Base-by-base conservation (phyloP, 2,888 invertebrate genomes). In the Emmelina monodactyla region DNA sequence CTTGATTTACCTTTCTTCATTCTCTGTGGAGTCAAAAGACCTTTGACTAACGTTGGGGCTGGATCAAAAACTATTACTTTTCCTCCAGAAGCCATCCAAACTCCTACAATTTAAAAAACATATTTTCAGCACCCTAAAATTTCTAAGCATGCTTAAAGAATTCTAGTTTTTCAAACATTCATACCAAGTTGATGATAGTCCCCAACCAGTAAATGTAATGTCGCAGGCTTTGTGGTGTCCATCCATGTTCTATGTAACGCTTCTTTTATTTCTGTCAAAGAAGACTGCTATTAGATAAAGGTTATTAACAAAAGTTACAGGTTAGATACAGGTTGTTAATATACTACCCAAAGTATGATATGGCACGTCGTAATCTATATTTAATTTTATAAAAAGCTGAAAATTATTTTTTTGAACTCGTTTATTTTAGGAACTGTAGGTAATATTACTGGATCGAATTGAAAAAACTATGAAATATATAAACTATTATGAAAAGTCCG, bases 161-260 rank as follows among this genome's bases (percentile, higher is more conserved):
- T n/a, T n/a, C n/a, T n/a, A n/a, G n/a, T n/a, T n/a, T n/a, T n/a
- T n/a, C n/a, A n/a, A n/a, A n/a, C n/a, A n/a, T n/a, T n/a, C n/a
- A n/a, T n/a, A n/a, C n/a, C n/a, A 13, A 79, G 43, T 51, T 71
- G 72, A 43, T 78, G 76, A 57, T 76, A 79, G 45, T 78, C 78
- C 0, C 78, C 75, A 13, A 65, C 54, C 25, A 79, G 54, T 0
- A 79, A 46, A 0, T 54, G 53, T 0, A 64, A 46, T 0, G 55
- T 48, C 0, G 54, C 51, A 0, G 72, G 67, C 33, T 65, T 62
- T 0, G 59, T 62, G 10, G 54, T 46, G 34, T 76, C 76, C 35
- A 62, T 50, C 76, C 79, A 79, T 53, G 61, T 55, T 35, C 58
- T 65, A 49, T 58, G 60, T 1, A 79, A 59, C 0, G 60, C 61